Base-by-base conservation (phyloP, 2,797 vertebrate species). In the Eupleurogrammus muticus region DNA sequence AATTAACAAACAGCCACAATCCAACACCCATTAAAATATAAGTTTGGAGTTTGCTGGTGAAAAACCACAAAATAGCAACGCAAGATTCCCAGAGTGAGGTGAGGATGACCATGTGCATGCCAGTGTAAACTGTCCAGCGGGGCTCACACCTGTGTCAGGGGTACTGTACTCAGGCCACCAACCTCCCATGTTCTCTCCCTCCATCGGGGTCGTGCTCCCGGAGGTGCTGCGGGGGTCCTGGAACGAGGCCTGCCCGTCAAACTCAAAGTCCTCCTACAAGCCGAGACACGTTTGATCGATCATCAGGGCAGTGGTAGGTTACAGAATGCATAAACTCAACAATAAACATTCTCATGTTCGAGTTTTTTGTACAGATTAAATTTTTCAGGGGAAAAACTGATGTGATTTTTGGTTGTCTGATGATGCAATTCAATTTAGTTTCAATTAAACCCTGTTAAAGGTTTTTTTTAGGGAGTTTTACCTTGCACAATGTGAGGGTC, bases 111-210 rank as follows among this genome's bases (percentile, higher is more conserved):
- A 64, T 81, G 95, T 95, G 95, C 96, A 97, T 96, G 96, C 96
- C 92, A 83, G 90, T 60, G 88, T 89, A 84, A 95, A 95, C 95
- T 92, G 94, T 90, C 94, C 88, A 93, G 94, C 80, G 70, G 91
- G 84, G 94, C 86, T 94, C 96, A 96, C 95, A 98, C 96, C 96
- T 97, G 96, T 87, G 87, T 94, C 92, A 79, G 96, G 92, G 84
- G 96, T 92, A 96, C 93, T 93, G 95, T 94, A 96, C 93, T 98
- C 95, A 86, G 96, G 96, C 96, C 96, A 97, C 96, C 96, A 98
- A 97, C 96, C 96, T 97, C 96, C 96, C 96, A 98, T 97, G 79
- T 96, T 98, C 92, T 98, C 96, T 76, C 96, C 96, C 83, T 96
- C 96, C 84, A 93, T 87, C 36, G 93, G 93, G 73, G 94, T 91